phyloP scores from a whole-genome alignment of 2,113 vertebrate genomes.

The Probosciger aterrimus region DNA sequence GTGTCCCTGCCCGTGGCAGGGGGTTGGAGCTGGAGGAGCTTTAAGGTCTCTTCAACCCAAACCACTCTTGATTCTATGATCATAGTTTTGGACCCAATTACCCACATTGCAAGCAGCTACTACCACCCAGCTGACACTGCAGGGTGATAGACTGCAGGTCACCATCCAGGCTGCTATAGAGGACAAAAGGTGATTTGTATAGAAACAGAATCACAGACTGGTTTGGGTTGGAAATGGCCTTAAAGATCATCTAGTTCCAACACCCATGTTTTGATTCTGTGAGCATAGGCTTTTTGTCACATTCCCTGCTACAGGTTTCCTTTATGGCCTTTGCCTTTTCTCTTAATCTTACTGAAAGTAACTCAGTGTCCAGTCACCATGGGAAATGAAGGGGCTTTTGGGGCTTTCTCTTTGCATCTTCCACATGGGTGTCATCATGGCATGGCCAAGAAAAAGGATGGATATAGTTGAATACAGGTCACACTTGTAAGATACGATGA shows the following conservation, averaged over 20 bases:
- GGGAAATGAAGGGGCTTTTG: not conserved
- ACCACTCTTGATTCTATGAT: not conserved
- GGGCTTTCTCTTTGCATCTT: not conserved
- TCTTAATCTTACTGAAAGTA: not conserved
- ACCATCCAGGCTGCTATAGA: not conserved
- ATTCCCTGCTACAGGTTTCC: not conserved
- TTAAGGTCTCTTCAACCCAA: not conserved
- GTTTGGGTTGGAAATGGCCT: not conserved
- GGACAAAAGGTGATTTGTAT: not conserved
- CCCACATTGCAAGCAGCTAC: not conserved
- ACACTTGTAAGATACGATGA: not conserved
- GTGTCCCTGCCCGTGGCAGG: not conserved
- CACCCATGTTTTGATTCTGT: not conserved
- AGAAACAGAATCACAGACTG: not conserved
- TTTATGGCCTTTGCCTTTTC: not conserved
- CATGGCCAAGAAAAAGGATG: not conserved
- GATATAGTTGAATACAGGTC: not conserved
- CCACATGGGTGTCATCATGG: not conserved
- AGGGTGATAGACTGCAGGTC: not conserved
- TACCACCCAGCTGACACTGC: no score
- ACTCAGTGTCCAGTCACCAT: not conserved
- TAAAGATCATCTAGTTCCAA: not conserved
- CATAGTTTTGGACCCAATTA: rapidly evolving
- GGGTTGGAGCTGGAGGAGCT: not conserved
- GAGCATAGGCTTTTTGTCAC: not conserved